phyloP scores from a whole-genome alignment of 2,888 invertebrate genomes.

The Epinotia nisella region DNA sequence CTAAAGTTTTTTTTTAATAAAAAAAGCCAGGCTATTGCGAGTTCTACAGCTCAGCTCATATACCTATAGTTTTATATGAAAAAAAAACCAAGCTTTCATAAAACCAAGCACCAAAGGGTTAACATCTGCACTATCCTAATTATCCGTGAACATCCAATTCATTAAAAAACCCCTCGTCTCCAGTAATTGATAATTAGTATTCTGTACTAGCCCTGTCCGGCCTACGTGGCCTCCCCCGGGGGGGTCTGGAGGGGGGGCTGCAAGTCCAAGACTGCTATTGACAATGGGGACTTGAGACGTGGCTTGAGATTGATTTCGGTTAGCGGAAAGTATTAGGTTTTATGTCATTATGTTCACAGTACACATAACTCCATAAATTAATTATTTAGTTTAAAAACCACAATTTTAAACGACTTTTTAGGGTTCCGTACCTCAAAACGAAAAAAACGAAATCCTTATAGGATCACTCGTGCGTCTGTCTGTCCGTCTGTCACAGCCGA shows the following conservation, averaged over 20 bases:
- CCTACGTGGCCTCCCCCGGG: slow-evolving; percentile 23
- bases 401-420: too few species aligned
- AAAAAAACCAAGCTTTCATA: too few species aligned
- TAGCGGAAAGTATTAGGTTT: neutral
- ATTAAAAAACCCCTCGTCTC: slow-evolving; percentile 33
- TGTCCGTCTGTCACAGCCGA: too few species aligned
- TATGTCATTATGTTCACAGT: neutral
- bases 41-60: too few species aligned
- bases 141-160: slow-evolving; percentile 28
- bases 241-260: slow-evolving; percentile 7
- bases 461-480: too few species aligned
- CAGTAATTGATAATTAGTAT: slow-evolving; percentile 46
- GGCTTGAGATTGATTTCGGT: slow-evolving; percentile 28
- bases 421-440: too few species aligned
- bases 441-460: too few species aligned
- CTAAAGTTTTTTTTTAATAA: too few species aligned
- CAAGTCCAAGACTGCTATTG: slow-evolving; percentile 37
- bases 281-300: slow-evolving; percentile 28
- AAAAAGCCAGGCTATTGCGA: too few species aligned
- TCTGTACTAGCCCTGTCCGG: slow-evolving; percentile 25
- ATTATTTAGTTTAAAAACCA: too few species aligned
- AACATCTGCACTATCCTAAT: slow-evolving; percentile 4
- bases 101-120: neutral
- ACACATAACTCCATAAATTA: too few species aligned
- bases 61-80: too few species aligned